Conservation (phyloP, 2,888 invertebrate genomes). For the Thereva unica region DNA sequence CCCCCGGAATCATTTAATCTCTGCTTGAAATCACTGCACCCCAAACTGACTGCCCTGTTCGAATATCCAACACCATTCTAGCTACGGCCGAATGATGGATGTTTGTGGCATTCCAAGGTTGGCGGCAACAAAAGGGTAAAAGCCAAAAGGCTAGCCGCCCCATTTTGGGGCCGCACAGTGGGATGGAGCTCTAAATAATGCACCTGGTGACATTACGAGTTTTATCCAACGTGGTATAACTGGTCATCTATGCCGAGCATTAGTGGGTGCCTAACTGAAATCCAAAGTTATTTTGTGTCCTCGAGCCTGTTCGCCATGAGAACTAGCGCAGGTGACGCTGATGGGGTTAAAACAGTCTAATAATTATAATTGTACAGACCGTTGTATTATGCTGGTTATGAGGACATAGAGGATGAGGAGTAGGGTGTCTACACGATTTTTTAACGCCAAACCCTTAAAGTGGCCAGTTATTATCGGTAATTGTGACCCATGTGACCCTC, state of each 20-base stretch:
- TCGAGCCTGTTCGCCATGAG: conserved; percentile 15
- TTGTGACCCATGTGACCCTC: conserved; percentile 32
- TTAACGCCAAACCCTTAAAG: conserved; percentile 30
- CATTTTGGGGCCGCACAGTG: no score
- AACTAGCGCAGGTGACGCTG: conserved; percentile 17
- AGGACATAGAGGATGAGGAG: conserved; percentile 13
- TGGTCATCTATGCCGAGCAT: conserved; percentile 30
- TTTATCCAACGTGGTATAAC: conserved; percentile 41
- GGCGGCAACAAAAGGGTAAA: no score
- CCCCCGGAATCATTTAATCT: conserved; percentile 23
- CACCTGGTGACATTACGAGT: conserved; percentile 34
- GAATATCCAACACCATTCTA: not conserved
- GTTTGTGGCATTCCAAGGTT: no score
- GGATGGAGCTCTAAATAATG: conserved; percentile 9
- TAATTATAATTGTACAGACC: conserved; percentile 10
- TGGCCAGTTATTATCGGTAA: conserved; percentile 38
- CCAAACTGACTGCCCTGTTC: not conserved
- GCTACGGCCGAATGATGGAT: no score
- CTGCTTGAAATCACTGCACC: conserved; percentile 8
- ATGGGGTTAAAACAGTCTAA: conserved; percentile 25
- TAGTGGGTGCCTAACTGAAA: not conserved
- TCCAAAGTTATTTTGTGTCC: conserved; percentile 10
- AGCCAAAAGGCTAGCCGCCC: no score
- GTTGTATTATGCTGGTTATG: conserved; percentile 24
- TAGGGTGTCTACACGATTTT: conserved; percentile 25